A percentile compares a stretch with the other conserved stretches of the same genome.
These are phyloP conservation scores for Noctilio leporinus DNA, from an alignment of 2,113 vertebrate genomes.

Conservation along the genomic window DNA sequence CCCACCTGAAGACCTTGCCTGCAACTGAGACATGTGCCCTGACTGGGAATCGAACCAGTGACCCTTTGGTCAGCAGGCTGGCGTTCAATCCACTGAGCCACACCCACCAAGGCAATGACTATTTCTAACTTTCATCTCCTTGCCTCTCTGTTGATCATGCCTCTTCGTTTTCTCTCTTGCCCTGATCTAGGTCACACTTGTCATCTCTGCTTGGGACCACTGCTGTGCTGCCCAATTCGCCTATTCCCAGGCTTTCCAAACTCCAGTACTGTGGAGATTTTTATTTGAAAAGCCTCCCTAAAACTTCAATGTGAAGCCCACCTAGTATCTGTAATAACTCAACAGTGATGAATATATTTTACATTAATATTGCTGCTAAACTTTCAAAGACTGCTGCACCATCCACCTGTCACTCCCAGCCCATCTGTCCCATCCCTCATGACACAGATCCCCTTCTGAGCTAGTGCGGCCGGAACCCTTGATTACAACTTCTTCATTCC, in stretches of 20 bases:
- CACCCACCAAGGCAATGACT: too few species aligned
- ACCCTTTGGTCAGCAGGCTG: too few species aligned
- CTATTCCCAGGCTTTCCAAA: background rate
- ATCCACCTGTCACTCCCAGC: background rate
- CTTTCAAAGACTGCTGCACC: background rate
- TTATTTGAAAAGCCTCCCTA: constrained; percentile 5
- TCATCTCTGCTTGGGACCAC: background rate
- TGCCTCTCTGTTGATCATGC: background rate
- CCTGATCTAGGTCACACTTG: background rate
- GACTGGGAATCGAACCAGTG: too few species aligned
- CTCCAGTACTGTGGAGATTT: background rate
- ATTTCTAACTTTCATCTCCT: background rate
- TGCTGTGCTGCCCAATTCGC: background rate
- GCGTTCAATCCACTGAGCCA: too few species aligned
- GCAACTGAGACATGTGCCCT: too few species aligned
- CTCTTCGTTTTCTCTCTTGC: background rate
- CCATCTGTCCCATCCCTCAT: background rate
- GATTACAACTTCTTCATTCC: background rate
- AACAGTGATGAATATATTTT: constrained; percentile 10
- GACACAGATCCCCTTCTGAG: background rate
- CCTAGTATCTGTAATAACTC: background rate
- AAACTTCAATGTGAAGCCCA: background rate
- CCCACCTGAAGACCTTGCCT: too few species aligned
- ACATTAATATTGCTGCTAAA: background rate
- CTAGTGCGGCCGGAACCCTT: background rate